phyloP scores from a whole-genome alignment of 2,797 vertebrate genomes.

The Holocentrus rufus region DNA sequence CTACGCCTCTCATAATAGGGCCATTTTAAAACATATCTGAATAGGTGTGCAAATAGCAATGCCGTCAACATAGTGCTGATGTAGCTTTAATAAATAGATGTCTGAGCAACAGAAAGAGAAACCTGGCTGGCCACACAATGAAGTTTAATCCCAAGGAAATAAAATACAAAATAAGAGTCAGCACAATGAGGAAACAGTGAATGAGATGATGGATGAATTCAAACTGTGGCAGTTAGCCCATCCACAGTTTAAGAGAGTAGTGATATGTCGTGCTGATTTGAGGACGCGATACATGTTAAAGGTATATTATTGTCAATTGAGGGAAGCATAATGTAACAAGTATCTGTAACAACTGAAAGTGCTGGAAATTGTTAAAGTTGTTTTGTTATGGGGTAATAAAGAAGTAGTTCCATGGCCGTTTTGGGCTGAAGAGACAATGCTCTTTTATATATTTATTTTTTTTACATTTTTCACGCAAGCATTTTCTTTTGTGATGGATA shows the following conservation, averaged over 20 bases:
- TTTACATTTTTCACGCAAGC: constrained; percentile 77
- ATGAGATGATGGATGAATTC: constrained; percentile 76
- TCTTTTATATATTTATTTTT: constrained; percentile 25
- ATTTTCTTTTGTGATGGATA: constrained; percentile 80
- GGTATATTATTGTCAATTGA: constrained; percentile 68
- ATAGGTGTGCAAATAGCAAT: constrained; percentile 74
- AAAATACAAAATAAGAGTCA: constrained; percentile 78
- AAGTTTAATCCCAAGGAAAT: constrained; percentile 79
- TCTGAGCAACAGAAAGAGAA: constrained; percentile 57
- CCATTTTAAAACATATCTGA: constrained; percentile 77
- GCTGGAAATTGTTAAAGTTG: constrained; percentile 69
- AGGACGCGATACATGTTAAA: constrained; percentile 64
- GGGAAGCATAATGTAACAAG: constrained; percentile 74
- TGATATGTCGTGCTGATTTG: constrained; percentile 68
- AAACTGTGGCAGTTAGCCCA: constrained; percentile 40
- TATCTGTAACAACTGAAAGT: constrained; percentile 67
- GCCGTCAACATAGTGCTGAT: constrained; percentile 73
- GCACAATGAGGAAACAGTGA: constrained; percentile 78
- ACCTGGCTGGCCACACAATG: constrained; percentile 78
- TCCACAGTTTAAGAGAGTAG: constrained; percentile 72
- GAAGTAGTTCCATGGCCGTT: constrained; percentile 68
- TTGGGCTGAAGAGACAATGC: constrained; percentile 74
- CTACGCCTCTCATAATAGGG: constrained; percentile 67
- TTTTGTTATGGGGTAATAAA: constrained; percentile 71
- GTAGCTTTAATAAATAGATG: constrained; percentile 79